Evolutionary conservation across 2,113 vertebrate genomes (phyloP).

Genomic region (Carassius gibelio): DNA sequence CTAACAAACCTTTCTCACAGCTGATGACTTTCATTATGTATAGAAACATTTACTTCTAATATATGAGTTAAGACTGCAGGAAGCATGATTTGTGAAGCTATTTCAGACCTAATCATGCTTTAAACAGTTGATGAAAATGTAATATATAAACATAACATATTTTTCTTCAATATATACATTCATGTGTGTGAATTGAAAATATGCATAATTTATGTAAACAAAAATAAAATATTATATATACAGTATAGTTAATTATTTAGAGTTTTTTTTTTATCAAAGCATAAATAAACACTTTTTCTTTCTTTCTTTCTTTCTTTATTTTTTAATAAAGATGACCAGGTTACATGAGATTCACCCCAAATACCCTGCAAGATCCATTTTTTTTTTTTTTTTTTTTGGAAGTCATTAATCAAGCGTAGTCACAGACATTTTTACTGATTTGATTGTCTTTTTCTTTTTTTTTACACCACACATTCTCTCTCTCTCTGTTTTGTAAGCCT

Average conservation of each 20-base stretch:
- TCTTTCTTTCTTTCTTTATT: no score
- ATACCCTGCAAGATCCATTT: neutral
- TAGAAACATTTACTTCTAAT: neutral
- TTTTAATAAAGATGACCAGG: neutral
- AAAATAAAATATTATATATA: no score
- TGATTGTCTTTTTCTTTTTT: neutral
- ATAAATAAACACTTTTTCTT: no score
- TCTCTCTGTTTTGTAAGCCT: slow-evolving; percentile 47
- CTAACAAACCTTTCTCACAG: neutral
- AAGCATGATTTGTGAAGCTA: neutral
- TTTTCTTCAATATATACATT: no score
- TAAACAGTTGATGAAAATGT: neutral
- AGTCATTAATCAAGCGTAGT: neutral
- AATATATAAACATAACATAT: no score
- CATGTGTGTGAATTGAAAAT: no score
- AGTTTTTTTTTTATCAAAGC: no score
- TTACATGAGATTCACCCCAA: neutral
- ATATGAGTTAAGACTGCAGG: neutral
- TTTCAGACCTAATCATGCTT: neutral
- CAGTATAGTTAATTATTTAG: no score
- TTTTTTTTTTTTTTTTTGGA: neutral
- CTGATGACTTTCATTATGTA: neutral
- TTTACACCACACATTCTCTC: neutral
- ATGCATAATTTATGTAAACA: no score
- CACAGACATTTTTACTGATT: neutral